Conservation (phyloP, 2,888 invertebrate genomes). For the Drosophila tripunctata region DNA sequence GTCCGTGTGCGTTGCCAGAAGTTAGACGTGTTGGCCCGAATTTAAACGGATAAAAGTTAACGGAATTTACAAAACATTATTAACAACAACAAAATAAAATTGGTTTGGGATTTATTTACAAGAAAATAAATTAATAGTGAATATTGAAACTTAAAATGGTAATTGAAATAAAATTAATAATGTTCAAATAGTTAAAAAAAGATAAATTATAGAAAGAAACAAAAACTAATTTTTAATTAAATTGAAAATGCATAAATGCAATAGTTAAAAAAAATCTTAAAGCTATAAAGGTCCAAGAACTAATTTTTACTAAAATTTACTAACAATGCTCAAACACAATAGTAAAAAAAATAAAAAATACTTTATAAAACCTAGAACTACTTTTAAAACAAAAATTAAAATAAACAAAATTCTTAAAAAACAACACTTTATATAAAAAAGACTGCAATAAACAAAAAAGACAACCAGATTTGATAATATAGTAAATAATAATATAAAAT, state of each 20-base stretch:
- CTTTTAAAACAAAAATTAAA: too few species aligned
- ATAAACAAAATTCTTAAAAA: too few species aligned
- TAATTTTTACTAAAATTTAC: not conserved
- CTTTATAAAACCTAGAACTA: not conserved
- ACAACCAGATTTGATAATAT: too few species aligned
- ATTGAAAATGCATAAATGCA: too few species aligned
- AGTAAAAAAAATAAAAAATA: not conserved
- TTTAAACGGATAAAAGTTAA: not conserved
- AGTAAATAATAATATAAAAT: too few species aligned
- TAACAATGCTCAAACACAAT: too few species aligned
- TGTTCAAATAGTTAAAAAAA: not conserved
- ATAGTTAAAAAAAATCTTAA: not conserved
- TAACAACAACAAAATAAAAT: not conserved
- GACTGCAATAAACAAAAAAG: too few species aligned
- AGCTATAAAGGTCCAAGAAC: not conserved
- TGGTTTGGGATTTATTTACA: not conserved
- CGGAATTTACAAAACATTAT: constrained; percentile 10
- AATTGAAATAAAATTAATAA: not conserved
- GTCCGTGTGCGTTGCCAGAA: constrained; percentile 34
- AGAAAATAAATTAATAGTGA: not conserved
- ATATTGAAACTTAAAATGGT: not conserved
- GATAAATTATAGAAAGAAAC: not conserved
- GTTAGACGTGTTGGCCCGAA: constrained; percentile 45
- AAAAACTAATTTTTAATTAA: too few species aligned
- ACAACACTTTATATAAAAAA: too few species aligned